Conservation (phyloP, 2,888 invertebrate species). For the Amphimallon solstitiale region DNA sequence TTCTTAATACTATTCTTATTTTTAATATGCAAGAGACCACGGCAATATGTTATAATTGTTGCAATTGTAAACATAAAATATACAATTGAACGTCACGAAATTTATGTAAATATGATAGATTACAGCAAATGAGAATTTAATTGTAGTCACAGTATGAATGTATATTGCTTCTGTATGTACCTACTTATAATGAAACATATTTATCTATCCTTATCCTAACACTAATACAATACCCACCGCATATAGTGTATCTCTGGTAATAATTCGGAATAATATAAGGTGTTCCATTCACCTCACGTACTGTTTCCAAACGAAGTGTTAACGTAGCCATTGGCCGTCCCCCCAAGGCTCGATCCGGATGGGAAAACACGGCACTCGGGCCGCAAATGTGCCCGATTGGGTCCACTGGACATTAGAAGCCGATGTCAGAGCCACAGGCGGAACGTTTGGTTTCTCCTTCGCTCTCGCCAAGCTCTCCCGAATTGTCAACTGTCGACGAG, state of each 20-base stretch:
- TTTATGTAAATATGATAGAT: too few species aligned
- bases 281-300: conserved; percentile 50
- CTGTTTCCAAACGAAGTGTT: conserved; percentile 52
- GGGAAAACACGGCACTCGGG: conserved; percentile 12
- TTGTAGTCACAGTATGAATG: too few species aligned
- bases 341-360: conserved; percentile 25
- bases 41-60: too few species aligned
- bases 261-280: conserved; percentile 44
- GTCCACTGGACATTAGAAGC: conserved; percentile 9
- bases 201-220: conserved; percentile 35
- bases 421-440: conserved; percentile 1
- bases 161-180: too few species aligned
- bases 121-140: too few species aligned
- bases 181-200: too few species aligned
- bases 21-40: too few species aligned
- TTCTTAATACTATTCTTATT: too few species aligned
- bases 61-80: too few species aligned
- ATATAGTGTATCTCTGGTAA: conserved; percentile 40
- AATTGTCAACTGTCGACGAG: conserved; percentile 3
- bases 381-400: conserved; percentile 13
- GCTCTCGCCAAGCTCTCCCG: neutral
- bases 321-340: conserved; percentile 46
- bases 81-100: too few species aligned
- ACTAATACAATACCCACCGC: conserved; percentile 38
- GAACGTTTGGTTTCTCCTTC: neutral